Evolutionary conservation across 2,888 invertebrate genomes (phyloP), one percentile per base, ranked within the genome.

Genomic region (Parnassius orleans): DNA sequence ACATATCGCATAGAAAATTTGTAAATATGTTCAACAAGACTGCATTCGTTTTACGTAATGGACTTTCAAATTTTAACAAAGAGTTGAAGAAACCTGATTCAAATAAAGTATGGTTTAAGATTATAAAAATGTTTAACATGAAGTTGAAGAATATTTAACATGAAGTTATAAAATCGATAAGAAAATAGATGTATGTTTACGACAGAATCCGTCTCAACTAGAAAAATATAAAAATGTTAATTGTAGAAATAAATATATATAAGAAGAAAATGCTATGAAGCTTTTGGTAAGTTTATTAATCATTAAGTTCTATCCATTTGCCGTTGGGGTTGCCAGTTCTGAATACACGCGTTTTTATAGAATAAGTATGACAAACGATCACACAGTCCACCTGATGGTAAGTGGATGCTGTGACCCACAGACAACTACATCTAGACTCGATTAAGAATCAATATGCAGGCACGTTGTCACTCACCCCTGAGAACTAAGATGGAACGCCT

Each of bases 1-100:
- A 83, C 83, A 83, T 80, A 81, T 81, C 83, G 72, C 73, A 72
- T 66, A 75, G 78, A 80, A 75, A 77, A 77, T 77, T 72, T 85
- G 77, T 83, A 81, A 78, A 79, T 79, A 74, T 70, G 43, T 51
- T 68, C 66, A 53, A 68, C 69, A 84, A 86, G 84, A 86, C 85
- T 86, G 84, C 79, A 69, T 66, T 73, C 65, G 71, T 63, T 73
- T 70, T 70, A 70, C 63, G 64, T 66, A 66, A 66, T 70, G 63
- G 66, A 67, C 67, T 62, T 58, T 65, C 19, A 55, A 65, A 65
- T 33, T 56, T 57, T 56, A 65, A 64, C 59, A 48, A 48, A 57
- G 57, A 63, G 67, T 65, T 66, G 51, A 67, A 63, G 66, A 61
- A 58, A 44, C 54, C 42, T n/a, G 24, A 54, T 68, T 9, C 14